Percentiles rank a stretch among this genome's conserved stretches.
These are phyloP conservation scores for Antheraea yamamai DNA, from an alignment of 2,888 invertebrate species.

Conservation along the genomic window DNA sequence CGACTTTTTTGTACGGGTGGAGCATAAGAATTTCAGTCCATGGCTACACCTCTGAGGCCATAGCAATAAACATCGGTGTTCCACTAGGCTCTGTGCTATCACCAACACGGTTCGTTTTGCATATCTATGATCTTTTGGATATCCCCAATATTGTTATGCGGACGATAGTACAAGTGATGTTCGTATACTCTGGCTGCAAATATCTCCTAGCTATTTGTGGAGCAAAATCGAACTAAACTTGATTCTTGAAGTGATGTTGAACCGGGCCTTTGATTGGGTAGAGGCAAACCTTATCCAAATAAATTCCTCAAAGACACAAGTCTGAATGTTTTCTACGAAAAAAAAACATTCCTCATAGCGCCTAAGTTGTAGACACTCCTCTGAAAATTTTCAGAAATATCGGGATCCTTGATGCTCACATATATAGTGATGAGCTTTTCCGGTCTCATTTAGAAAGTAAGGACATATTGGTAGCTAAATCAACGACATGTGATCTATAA, in stretches of 20 bases:
- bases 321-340: neutral
- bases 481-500: no score
- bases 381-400: no score
- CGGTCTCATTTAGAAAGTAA: no score
- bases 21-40: neutral
- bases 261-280: neutral
- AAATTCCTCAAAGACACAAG: neutral
- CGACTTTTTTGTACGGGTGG: neutral
- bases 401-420: no score
- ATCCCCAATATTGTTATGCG: neutral
- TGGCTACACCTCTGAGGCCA: neutral
- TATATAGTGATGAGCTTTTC: no score
- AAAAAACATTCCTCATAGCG: no score
- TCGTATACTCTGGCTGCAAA: neutral
- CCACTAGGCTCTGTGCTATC: neutral
- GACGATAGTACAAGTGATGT: neutral
- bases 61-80: neutral
- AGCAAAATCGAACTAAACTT: neutral
- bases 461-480: no score
- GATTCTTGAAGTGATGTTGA: neutral
- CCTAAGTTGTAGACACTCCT: no score
- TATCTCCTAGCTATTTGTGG: neutral
- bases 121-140: neutral
- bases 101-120: neutral
- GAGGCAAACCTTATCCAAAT: neutral